Percentiles rank a stretch among this genome's conserved stretches.
Evolutionary conservation across 1,140 invertebrate species (phyloP).

Genomic region (Halictus rubicundus): DNA sequence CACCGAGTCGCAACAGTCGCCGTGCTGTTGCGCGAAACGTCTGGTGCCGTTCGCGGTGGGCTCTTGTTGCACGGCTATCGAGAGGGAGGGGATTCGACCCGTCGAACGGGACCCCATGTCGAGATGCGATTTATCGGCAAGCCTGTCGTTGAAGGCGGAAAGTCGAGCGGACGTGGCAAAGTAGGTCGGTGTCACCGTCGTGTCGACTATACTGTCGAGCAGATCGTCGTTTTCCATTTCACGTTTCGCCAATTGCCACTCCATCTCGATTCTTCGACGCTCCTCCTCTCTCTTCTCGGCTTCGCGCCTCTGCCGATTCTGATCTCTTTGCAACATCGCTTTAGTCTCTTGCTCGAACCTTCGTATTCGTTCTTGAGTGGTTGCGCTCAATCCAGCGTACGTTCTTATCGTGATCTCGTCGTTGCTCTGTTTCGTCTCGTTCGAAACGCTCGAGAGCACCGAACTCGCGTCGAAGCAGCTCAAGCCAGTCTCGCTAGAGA

Average conservation of each 20-base stretch:
- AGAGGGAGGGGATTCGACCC: slow-evolving; percentile 61
- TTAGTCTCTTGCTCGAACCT: slow-evolving; percentile 88
- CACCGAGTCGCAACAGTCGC: neutral
- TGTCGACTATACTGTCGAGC: slow-evolving; percentile 81
- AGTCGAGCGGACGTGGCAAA: slow-evolving; percentile 52
- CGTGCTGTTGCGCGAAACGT: slow-evolving; percentile 1
- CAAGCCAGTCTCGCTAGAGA: slow-evolving; percentile 60
- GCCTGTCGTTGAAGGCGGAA: slow-evolving; percentile 67
- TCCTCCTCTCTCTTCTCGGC: slow-evolving; percentile 81
- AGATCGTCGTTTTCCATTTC: slow-evolving; percentile 85
- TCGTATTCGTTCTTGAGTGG: slow-evolving; percentile 84
- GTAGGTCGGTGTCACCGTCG: slow-evolving; percentile 65
- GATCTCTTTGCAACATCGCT: slow-evolving; percentile 84
- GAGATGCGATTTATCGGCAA: slow-evolving; percentile 48
- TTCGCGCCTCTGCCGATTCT: slow-evolving; percentile 74
- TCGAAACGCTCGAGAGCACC: slow-evolving; percentile 72
- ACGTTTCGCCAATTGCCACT: slow-evolving; percentile 83
- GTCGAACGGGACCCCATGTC: slow-evolving; percentile 59
- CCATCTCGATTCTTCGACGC: slow-evolving; percentile 82
- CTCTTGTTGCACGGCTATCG: slow-evolving; percentile 70
- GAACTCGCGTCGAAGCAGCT: slow-evolving; percentile 70
- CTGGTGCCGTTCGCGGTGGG: slow-evolving; percentile 51
- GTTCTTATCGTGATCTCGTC: slow-evolving; percentile 81
- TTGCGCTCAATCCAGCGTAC: slow-evolving; percentile 82
- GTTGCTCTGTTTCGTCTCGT: slow-evolving; percentile 76